Evolutionary conservation across 1,140 invertebrate genomes (phyloP).

Genomic region (Euglossa dilemma): DNA sequence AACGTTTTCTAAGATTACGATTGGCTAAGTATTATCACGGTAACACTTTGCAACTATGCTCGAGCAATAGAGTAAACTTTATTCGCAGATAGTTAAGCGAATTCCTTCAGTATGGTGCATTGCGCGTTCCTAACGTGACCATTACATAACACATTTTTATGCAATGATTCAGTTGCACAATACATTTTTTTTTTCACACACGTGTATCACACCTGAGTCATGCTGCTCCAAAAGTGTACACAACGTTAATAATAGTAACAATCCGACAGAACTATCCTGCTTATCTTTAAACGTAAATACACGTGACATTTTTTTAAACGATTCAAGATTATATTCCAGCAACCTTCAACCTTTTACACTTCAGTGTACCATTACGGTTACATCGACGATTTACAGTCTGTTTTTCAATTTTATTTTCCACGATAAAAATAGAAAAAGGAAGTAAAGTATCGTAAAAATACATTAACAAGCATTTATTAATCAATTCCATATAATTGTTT

Average conservation of each 20-base stretch:
- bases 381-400: too few species aligned
- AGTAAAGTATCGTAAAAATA: too few species aligned
- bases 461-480: too few species aligned
- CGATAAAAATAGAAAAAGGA: too few species aligned
- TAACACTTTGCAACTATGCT: neutral
- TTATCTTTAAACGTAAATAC: neutral
- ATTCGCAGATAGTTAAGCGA: neutral
- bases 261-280: neutral
- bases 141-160: constrained; percentile 14
- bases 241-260: neutral
- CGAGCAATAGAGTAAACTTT: too few species aligned
- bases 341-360: too few species aligned
- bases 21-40: neutral
- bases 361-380: too few species aligned
- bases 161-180: neutral
- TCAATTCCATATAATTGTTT: too few species aligned
- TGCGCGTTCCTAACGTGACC: neutral
- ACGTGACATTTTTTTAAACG: neutral
- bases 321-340: too few species aligned
- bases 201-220: neutral
- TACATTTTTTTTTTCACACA: neutral
- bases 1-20: neutral
- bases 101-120: neutral
- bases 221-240: neutral
- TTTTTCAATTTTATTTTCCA: too few species aligned